Evolutionary conservation across 2,797 vertebrate genomes (phyloP).

Genomic region (Salarias fasciatus): DNA sequence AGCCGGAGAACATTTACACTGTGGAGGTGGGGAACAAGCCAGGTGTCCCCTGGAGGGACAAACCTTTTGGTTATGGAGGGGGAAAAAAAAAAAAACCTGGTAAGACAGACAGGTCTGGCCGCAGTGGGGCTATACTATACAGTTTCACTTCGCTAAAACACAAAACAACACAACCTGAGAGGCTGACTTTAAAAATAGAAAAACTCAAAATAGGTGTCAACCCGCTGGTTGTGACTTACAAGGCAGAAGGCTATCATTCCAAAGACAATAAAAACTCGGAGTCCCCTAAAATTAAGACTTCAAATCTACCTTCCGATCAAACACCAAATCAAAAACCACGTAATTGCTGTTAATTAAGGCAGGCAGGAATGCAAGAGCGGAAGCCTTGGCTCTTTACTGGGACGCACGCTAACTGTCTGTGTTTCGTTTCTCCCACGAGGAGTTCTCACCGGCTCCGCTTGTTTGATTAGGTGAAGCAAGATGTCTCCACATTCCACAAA

Average conservation of each 20-base stretch:
- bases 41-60: conserved; percentile 78
- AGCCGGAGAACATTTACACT: conserved; percentile 67
- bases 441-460: conserved; percentile 28
- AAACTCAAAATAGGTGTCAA: conserved; percentile 34
- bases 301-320: conserved; percentile 63
- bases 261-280: conserved; percentile 70
- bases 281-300: conserved; percentile 54
- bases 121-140: conserved; percentile 38
- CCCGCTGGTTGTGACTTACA: conserved; percentile 46
- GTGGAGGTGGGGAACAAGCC: conserved; percentile 73
- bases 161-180: conserved; percentile 34
- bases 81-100: conserved; percentile 30
- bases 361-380: conserved; percentile 61
- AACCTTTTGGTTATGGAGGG: conserved; percentile 67
- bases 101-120: conserved; percentile 68
- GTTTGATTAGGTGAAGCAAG: conserved; percentile 45
- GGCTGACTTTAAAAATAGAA: conserved; percentile 16
- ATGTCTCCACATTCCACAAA: conserved; percentile 22
- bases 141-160: conserved; percentile 49
- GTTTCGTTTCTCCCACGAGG: conserved; percentile 15
- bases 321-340: conserved; percentile 74
- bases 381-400: conserved; percentile 49
- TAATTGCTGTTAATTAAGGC: conserved; percentile 80
- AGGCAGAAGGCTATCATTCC: conserved; percentile 58
- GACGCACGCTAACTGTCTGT: conserved; percentile 6